A percentile compares a stretch with the other conserved stretches of the same genome.
These are phyloP conservation scores for Seira musarum DNA, from an alignment of 2,888 invertebrate genomes.

Conservation along the genomic window DNA sequence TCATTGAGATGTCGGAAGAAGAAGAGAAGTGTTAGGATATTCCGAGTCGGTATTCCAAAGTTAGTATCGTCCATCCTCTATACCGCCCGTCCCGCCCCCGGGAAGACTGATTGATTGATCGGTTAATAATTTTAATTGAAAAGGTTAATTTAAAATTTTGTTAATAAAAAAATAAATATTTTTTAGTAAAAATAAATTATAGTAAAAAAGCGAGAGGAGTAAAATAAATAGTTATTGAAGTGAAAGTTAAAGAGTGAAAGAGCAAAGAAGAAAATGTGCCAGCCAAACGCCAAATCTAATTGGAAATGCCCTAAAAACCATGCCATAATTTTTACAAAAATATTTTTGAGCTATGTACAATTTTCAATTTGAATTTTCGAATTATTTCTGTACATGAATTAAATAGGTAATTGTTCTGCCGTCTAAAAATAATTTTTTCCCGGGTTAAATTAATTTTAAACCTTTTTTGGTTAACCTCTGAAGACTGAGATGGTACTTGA, in stretches of 20 bases:
- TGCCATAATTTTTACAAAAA: too few species aligned
- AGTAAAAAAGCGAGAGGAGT: neutral
- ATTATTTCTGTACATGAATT: conserved; percentile 11
- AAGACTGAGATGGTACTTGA: conserved; percentile 59
- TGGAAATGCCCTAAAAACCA: too few species aligned
- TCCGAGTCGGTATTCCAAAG: neutral
- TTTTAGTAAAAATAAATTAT: neutral
- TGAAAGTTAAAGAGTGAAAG: neutral
- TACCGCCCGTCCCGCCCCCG: too few species aligned
- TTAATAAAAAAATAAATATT: too few species aligned
- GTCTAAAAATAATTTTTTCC: neutral
- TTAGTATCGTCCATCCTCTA: neutral
- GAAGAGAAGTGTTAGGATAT: neutral
- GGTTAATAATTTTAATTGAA: too few species aligned
- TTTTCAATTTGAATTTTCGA: too few species aligned
- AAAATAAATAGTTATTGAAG: too few species aligned
- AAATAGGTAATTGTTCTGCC: conserved; percentile 3
- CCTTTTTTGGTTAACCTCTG: conserved; percentile 25
- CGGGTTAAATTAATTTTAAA: neutral
- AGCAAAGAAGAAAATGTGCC: neutral
- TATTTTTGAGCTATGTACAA: conserved; percentile 21
- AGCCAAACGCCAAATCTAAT: too few species aligned
- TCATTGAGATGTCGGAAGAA: neutral
- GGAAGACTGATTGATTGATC: too few species aligned
- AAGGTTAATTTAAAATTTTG: too few species aligned